Conservation (phyloP, 2,113 vertebrate genomes). For the Salminus brasiliensis region DNA sequence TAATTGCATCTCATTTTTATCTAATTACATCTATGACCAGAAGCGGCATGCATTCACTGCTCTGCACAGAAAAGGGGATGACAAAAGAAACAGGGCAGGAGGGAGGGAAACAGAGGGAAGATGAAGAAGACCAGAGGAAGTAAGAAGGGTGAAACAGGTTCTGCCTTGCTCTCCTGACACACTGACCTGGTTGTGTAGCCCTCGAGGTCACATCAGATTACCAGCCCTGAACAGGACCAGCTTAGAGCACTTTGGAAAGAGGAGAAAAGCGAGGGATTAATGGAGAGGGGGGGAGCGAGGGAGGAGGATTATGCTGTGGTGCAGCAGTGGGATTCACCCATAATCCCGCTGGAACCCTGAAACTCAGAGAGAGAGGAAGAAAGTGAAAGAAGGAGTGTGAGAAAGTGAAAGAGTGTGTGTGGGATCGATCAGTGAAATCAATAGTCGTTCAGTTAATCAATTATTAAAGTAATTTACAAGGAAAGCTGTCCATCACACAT, state of each 20-base stretch:
- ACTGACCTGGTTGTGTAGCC: conserved; percentile 42
- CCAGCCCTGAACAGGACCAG: conserved; percentile 23
- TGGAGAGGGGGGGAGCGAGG: conserved; percentile 7
- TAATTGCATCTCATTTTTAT: neutral
- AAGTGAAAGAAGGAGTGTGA: neutral
- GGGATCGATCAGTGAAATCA: conserved; percentile 10
- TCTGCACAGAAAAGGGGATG: neutral
- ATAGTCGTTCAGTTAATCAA: neutral
- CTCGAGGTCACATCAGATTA: conserved; percentile 47
- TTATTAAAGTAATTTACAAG: neutral
- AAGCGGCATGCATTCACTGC: neutral
- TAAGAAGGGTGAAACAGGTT: neutral
- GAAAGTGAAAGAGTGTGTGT: neutral
- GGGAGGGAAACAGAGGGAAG: neutral
- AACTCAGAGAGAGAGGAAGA: conserved; percentile 16
- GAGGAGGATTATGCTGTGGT: conserved; percentile 41
- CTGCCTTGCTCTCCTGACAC: conserved; percentile 32
- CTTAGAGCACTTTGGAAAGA: conserved; percentile 49
- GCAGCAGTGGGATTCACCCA: conserved; percentile 42
- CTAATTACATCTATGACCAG: neutral
- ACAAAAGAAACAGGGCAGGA: neutral
- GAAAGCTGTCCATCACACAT: no score
- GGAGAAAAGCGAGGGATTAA: conserved; percentile 56
- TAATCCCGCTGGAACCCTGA: conserved; percentile 53
- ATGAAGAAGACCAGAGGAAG: neutral